Conservation (phyloP, 1,140 invertebrate species). For the Aleiodes sp. region DNA sequence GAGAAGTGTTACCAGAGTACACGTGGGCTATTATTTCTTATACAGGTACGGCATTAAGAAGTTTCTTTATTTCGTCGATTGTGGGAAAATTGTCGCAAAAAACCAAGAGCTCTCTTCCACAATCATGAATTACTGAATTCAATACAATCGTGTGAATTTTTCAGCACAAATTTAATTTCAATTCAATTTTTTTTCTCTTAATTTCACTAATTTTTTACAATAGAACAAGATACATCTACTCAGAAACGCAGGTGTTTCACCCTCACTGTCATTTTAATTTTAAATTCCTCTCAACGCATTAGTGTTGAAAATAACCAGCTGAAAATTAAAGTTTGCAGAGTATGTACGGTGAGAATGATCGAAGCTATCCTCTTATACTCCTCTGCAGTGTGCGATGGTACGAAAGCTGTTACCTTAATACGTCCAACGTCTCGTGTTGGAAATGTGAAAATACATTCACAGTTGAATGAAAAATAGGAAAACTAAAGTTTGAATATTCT, state of each 20-base stretch:
- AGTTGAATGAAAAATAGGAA: slow-evolving; percentile 32
- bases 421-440: slow-evolving; percentile 22
- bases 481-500: slow-evolving; percentile 32
- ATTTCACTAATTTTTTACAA: background rate
- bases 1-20: slow-evolving; percentile 4
- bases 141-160: too few species aligned
- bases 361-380: slow-evolving; percentile 18
- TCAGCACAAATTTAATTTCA: too few species aligned
- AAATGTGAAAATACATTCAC: slow-evolving; percentile 10
- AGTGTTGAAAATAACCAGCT: background rate
- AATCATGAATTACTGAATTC: too few species aligned
- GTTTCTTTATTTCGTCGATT: slow-evolving; percentile 1
- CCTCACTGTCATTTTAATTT: slow-evolving; percentile 25
- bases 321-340: background rate
- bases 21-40: background rate
- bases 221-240: background rate
- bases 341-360: slow-evolving; percentile 17
- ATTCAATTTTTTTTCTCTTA: too few species aligned
- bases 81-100: slow-evolving; percentile 23
- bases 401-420: slow-evolving; percentile 36
- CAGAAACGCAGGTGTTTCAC: slow-evolving; percentile 19
- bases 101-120: too few species aligned
- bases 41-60: background rate
- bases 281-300: slow-evolving; percentile 23
- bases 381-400: background rate